Conservation (phyloP, 2,797 vertebrate genomes). For the Ciconia nigra region DNA sequence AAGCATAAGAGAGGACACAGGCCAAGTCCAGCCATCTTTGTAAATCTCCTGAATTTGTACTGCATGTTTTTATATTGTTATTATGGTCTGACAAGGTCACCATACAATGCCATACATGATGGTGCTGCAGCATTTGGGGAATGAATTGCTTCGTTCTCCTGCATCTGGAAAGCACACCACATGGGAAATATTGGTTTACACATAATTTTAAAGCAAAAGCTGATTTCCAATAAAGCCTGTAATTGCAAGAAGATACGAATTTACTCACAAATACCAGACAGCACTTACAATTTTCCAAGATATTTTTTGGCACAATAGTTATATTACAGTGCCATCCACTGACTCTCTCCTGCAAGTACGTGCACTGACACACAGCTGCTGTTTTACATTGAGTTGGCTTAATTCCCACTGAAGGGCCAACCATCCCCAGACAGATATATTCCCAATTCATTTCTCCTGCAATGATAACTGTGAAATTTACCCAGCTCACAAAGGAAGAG, state of each 20-base stretch:
- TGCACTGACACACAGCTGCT: background rate
- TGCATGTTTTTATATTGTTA: background rate
- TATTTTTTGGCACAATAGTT: constrained; percentile 67
- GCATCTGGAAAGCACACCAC: background rate
- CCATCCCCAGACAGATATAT: constrained; percentile 78
- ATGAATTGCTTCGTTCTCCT: background rate
- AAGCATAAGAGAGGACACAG: background rate
- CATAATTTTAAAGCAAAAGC: constrained; percentile 69
- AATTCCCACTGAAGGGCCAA: constrained; percentile 80
- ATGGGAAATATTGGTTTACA: constrained; percentile 67
- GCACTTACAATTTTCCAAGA: background rate
- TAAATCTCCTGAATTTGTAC: background rate
- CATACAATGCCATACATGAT: background rate
- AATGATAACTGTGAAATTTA: constrained; percentile 89
- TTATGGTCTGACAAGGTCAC: background rate
- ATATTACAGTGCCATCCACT: constrained; percentile 90
- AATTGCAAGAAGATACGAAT: constrained; percentile 49
- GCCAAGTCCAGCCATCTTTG: background rate
- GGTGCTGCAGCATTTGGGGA: background rate
- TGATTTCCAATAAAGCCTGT: constrained; percentile 65
- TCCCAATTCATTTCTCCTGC: constrained; percentile 77
- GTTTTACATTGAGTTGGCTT: constrained; percentile 47
- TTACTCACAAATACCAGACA: constrained; percentile 31
- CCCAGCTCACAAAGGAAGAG: constrained; percentile 79
- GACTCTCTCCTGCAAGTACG: constrained; percentile 62